Evolutionary conservation across 2,888 invertebrate genomes (phyloP).

Genomic region (Dynastes maya): DNA sequence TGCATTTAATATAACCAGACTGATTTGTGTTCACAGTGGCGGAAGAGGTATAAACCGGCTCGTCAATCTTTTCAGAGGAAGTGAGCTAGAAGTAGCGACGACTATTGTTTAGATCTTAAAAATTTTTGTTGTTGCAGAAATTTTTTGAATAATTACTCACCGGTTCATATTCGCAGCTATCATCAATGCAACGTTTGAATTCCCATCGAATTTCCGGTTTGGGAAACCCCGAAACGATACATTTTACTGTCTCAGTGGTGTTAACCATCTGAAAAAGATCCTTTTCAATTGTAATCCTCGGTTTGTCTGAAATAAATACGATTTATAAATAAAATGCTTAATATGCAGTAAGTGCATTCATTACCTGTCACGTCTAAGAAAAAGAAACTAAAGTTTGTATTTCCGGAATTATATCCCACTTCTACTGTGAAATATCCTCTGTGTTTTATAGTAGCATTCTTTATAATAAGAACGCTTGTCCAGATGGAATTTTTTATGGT

Average conservation of each 20-base stretch:
- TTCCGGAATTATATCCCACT: conserved; percentile 71
- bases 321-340: conserved; percentile 23
- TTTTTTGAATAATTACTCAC: conserved; percentile 56
- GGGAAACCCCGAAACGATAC: conserved; percentile 75
- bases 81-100: background rate
- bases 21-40: conserved; percentile 67
- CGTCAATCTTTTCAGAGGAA: conserved; percentile 53
- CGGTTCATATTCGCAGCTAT: conserved; percentile 61
- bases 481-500: conserved; percentile 58
- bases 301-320: conserved; percentile 69
- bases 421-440: conserved; percentile 75
- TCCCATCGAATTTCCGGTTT: conserved; percentile 74
- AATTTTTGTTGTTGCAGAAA: background rate
- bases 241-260: conserved; percentile 69
- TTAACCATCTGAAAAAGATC: conserved; percentile 69
- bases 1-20: conserved; percentile 70
- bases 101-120: no score
- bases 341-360: background rate
- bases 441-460: conserved; percentile 72
- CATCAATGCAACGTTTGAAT: conserved; percentile 70
- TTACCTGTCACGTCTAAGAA: conserved; percentile 72
- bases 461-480: conserved; percentile 70
- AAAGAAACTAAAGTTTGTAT: conserved; percentile 70
- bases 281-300: conserved; percentile 68
- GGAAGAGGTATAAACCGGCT: conserved; percentile 63